phyloP scores from a whole-genome alignment of 2,888 invertebrate genomes.

The Trachelus troglodyta region DNA sequence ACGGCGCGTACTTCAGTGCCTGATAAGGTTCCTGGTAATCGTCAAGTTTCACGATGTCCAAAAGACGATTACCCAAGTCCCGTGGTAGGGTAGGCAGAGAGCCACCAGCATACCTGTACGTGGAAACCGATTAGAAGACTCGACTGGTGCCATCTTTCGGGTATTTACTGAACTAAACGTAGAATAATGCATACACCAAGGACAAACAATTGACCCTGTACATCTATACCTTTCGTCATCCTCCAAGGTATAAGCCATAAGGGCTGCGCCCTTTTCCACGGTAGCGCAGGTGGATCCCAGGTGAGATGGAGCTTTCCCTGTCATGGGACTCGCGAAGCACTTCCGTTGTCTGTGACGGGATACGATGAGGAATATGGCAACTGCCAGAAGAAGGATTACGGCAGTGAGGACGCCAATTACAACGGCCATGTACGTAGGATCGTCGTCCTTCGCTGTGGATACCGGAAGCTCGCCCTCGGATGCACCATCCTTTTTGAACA shows the following conservation, averaged over 20 bases:
- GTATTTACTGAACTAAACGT: neutral
- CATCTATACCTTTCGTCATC: constrained; percentile 60
- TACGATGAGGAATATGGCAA: constrained; percentile 79
- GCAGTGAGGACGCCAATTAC: constrained; percentile 82
- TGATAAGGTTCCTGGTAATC: constrained; percentile 86
- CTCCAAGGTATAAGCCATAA: constrained; percentile 64
- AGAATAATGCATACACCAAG: neutral
- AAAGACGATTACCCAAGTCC: constrained; percentile 70
- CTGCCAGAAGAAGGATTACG: constrained; percentile 78
- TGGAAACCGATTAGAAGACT: neutral
- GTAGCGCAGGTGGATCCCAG: constrained; percentile 64
- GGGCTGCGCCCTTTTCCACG: constrained; percentile 65
- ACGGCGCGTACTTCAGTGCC: constrained; percentile 79
- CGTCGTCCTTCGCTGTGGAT: constrained; percentile 76
- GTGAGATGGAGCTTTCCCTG: constrained; percentile 70
- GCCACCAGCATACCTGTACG: constrained; percentile 59
- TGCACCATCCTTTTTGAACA: constrained; percentile 64
- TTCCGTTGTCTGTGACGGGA: constrained; percentile 79
- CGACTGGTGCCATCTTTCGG: neutral
- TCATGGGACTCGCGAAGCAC: constrained; percentile 78
- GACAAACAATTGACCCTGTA: neutral
- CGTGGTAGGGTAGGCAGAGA: constrained; percentile 60
- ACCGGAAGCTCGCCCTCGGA: constrained; percentile 71
- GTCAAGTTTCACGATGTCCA: constrained; percentile 74
- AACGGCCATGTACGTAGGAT: constrained; percentile 80